Conservation (phyloP, 2,797 vertebrate genomes). For the Antennarius maculatus region DNA sequence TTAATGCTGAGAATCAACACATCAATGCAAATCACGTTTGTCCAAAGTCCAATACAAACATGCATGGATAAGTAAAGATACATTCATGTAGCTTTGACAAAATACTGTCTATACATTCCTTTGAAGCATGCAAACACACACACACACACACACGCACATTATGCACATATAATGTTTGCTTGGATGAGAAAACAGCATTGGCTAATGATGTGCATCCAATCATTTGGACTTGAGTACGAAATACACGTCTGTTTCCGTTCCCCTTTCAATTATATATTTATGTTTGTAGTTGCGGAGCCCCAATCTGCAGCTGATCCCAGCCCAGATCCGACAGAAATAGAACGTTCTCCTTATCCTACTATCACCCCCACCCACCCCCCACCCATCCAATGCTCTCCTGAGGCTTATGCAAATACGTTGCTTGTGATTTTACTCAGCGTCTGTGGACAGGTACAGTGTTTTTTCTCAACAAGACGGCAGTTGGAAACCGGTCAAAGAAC, state of each 20-base stretch:
- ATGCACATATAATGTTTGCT: slow-evolving; percentile 5
- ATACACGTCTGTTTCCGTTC: slow-evolving; percentile 40
- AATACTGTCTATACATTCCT: slow-evolving; percentile 32
- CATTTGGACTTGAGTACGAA: slow-evolving; percentile 32
- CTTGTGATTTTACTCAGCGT: slow-evolving; percentile 31
- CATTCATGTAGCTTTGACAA: slow-evolving; percentile 8
- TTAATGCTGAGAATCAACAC: slow-evolving; percentile 28
- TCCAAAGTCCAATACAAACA: slow-evolving; percentile 42
- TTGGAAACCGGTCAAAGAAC: slow-evolving; percentile 34
- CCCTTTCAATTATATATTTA: slow-evolving; percentile 64
- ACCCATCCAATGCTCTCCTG: slow-evolving; percentile 7
- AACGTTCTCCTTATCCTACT: slow-evolving; percentile 49
- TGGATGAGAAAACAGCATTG: slow-evolving; percentile 8
- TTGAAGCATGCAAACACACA: background rate
- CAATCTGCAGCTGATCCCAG: slow-evolving; percentile 55
- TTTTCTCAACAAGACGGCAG: slow-evolving; percentile 31
- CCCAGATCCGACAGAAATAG: slow-evolving; percentile 56
- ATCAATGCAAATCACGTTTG: slow-evolving; percentile 31
- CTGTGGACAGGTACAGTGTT: slow-evolving; percentile 27
- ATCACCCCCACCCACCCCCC: background rate
- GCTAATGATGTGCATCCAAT: slow-evolving; percentile 59
- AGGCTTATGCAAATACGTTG: slow-evolving; percentile 59
- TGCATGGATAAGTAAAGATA: slow-evolving; percentile 49
- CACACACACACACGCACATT: slow-evolving; percentile 2
- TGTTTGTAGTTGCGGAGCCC: slow-evolving; percentile 59